Conservation (phyloP, 2,113 vertebrate species). For the Brachyhypopomus occidentalis region DNA sequence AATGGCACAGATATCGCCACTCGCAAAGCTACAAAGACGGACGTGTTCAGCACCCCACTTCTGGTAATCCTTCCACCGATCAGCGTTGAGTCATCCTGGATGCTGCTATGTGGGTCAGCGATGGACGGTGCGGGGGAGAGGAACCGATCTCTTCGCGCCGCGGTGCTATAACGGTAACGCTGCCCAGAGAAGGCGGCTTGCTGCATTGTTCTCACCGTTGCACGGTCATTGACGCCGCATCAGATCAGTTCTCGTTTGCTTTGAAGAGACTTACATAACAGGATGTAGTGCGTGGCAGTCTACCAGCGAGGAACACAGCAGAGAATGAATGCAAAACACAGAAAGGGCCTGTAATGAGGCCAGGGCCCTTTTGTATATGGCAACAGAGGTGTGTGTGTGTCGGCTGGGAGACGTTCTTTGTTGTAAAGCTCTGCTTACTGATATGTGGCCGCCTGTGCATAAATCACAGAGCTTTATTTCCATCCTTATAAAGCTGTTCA, state of each 20-base stretch:
- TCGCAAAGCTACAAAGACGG: conserved; percentile 22
- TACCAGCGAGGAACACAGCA: conserved; percentile 14
- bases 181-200: too few species aligned
- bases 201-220: not conserved
- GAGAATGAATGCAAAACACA: conserved; percentile 24
- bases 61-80: conserved; percentile 37
- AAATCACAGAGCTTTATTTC: conserved; percentile 16
- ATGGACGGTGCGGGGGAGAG: not conserved
- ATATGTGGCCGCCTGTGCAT: conserved; percentile 18
- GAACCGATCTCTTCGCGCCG: too few species aligned
- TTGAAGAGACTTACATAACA: conserved; percentile 39
- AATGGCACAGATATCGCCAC: conserved; percentile 36
- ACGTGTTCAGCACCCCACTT: conserved; percentile 37
- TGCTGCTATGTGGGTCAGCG: not conserved
- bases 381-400: not conserved
- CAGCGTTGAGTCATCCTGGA: conserved; percentile 32
- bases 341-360: conserved; percentile 44
- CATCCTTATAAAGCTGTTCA: conserved; percentile 9
- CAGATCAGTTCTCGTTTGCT: conserved; percentile 26
- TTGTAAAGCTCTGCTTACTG: conserved; percentile 15
- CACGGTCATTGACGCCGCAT: conserved; percentile 18
- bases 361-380: conserved; percentile 25
- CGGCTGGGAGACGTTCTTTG: conserved; percentile 22
- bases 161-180: too few species aligned
- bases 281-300: not conserved